Base-by-base conservation (phyloP, 2,113 vertebrate species). In the Podocnemis expansa region DNA sequence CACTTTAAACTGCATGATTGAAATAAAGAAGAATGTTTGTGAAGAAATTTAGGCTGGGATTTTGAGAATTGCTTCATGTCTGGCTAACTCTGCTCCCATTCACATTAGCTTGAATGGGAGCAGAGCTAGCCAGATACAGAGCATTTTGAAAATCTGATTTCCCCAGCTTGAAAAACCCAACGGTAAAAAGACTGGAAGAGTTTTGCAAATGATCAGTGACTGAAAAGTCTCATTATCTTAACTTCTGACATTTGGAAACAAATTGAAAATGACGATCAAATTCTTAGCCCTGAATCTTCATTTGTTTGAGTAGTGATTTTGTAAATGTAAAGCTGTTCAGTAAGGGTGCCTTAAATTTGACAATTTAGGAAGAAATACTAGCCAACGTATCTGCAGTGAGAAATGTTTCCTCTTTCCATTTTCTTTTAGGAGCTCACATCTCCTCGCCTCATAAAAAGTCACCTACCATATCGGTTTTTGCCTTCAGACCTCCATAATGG, bases 361-460 rank as follows among this genome's bases (percentile, higher is more conserved):
- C 55, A 80, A 41, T 22, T 91, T 29, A 89, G 82, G 52, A 81
- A 31, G 76, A 24, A 54, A 91, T 85, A 38, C 82, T 80, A 91
- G 83, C 75, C 43, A n/a, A 2, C 25, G 54, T 67, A 60, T 86
- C 47, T 56, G 58, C 13, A n/a, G 0, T 29, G 56, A 87, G 82
- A 94, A 88, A 47, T 0, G 0, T 82, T 90, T 83, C n/a, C 63
- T n/a, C 78, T 16, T 73, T 91, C 91, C 80, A 56, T 95, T 89
- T 92, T 94, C 4, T 49, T 80, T 10, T 94, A 99, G 99, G 99
- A 99, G 43, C 97, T 99, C 97, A 99, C 99, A 0, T 99, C 99
- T 21, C 99, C 99, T 83, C 99, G 99, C 41, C 98, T 99, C 93
- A 99, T 99, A 96, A 99, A 99, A 97, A 99, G 99, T 97, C 99